phyloP scores from a whole-genome alignment of 2,797 vertebrate genomes.

The Clarias platycephalus region DNA sequence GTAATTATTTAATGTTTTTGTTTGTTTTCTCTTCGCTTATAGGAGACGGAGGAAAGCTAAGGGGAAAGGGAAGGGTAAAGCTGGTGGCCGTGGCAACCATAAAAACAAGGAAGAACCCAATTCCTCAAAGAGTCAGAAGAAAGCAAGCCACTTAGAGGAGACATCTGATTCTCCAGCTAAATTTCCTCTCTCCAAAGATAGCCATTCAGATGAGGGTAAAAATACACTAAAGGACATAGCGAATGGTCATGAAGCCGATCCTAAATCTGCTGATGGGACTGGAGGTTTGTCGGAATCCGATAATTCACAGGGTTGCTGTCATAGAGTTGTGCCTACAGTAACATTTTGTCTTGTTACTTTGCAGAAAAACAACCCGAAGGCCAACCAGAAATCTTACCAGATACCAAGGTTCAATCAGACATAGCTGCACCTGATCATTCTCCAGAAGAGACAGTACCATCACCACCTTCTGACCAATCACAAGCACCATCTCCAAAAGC shows the following conservation, averaged over 20 bases:
- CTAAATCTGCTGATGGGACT: conserved; percentile 12
- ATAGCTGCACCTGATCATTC: conserved; percentile 62
- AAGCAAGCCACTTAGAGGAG: conserved; percentile 58
- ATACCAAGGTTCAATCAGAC: conserved; percentile 61
- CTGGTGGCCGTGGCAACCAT: conserved; percentile 66
- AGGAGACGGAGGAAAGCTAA: conserved; percentile 79
- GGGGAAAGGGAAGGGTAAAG: conserved; percentile 71
- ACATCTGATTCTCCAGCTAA: conserved; percentile 47
- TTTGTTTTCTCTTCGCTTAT: background rate
- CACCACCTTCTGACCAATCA: conserved; percentile 55
- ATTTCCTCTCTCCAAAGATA: conserved; percentile 52
- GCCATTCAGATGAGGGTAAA: conserved; percentile 48
- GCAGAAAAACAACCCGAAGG: conserved; percentile 53
- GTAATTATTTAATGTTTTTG: background rate
- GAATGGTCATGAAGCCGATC: conserved; percentile 34
- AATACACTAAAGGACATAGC: conserved; percentile 34
- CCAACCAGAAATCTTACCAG: conserved; percentile 47
- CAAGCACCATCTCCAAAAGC: conserved; percentile 56
- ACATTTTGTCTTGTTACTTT: conserved; percentile 37
- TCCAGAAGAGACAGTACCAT: conserved; percentile 52
- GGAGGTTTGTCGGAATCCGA: conserved; percentile 59
- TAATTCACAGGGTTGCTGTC: background rate
- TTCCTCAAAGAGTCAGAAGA: conserved; percentile 62
- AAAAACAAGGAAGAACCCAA: conserved; percentile 53
- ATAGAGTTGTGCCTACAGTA: background rate